Base-by-base conservation (phyloP, 2,113 vertebrate genomes). In the Glareola pratincola region DNA sequence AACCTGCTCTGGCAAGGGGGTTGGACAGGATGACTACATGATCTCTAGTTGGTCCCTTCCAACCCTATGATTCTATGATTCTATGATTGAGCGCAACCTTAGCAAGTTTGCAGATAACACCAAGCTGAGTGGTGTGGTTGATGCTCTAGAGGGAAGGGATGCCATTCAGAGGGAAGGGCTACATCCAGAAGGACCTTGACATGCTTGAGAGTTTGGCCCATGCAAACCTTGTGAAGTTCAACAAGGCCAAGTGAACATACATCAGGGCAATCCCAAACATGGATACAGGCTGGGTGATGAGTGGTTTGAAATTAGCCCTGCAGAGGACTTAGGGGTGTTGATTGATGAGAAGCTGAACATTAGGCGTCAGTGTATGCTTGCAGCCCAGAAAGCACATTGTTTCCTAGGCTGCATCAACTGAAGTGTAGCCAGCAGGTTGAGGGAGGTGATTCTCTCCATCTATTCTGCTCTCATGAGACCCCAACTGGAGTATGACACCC, bases 361-460 rank as follows among this genome's bases (percentile, higher is more conserved):
- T 12, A 67, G 21, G 9, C 0, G 1, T 8, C 20, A 36, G 16
- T 15, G 26, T 41, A 7, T 2, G 5, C 6, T 54, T 1, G 4
- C 48, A 56, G 6, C 22, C 43, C 21, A 50, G 56, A 77, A 77
- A 18, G 9, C 14, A 21, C 19, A 16, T 7, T 1, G 0, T 47
- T 23, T 34, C 36, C 7, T 39, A 9, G 41, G 36, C 27, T 57
- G 19, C 27, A 37, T 50, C 41, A 34, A 82, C 23, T 63, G 30
- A 54, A 41, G 2, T 1, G 5, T 62, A 21, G 6, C 9, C 39
- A 80, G 24, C 47, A 36, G 14, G 11, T 19, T 1, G 1, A 54
- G 24, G 30, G 9, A 67, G 17, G 20, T 9, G 24, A 54, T 81
- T 80, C 12, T 56, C 4, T 26, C 22, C 26, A 21, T 63, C 18